phyloP scores from a whole-genome alignment of 2,888 invertebrate species.

The Melipona beecheii region DNA sequence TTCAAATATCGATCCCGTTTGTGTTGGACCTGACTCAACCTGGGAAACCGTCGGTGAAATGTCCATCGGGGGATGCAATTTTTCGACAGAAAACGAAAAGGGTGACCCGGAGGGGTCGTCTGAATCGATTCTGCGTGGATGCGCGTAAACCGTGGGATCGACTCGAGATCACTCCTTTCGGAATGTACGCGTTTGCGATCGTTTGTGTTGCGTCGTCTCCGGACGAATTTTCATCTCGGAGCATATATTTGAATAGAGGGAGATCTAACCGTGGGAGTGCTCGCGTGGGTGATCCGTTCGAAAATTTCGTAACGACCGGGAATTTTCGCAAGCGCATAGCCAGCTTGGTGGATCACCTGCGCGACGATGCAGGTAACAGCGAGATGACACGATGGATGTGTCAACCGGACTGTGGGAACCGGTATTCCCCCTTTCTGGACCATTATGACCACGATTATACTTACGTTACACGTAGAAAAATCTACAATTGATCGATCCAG shows the following conservation, averaged over 20 bases:
- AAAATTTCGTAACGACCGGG: conserved; percentile 41
- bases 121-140: conserved; percentile 29
- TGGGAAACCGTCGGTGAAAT: conserved; percentile 63
- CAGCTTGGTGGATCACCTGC: conserved; percentile 60
- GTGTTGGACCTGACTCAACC: conserved; percentile 66
- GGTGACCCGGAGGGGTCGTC: conserved; percentile 32
- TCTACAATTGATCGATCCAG: not conserved
- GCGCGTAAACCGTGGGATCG: conserved; percentile 73
- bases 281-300: conserved; percentile 9
- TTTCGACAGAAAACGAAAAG: conserved; percentile 36
- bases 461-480: not conserved
- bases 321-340: conserved; percentile 64
- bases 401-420: conserved; percentile 66
- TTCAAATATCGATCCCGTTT: conserved; percentile 73
- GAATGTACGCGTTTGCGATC: conserved; percentile 20
- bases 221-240: conserved; percentile 28
- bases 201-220: not conserved
- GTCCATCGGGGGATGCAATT: conserved; percentile 70
- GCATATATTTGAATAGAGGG: conserved; percentile 65
- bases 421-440: conserved; percentile 7
- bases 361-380: conserved; percentile 47
- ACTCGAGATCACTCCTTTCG: conserved; percentile 67
- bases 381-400: conserved; percentile 55
- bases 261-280: conserved; percentile 69
- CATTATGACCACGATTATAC: conserved; percentile 14